Evolutionary conservation across 1,140 invertebrate species (phyloP).

Genomic region (Cylas formicarius): DNA sequence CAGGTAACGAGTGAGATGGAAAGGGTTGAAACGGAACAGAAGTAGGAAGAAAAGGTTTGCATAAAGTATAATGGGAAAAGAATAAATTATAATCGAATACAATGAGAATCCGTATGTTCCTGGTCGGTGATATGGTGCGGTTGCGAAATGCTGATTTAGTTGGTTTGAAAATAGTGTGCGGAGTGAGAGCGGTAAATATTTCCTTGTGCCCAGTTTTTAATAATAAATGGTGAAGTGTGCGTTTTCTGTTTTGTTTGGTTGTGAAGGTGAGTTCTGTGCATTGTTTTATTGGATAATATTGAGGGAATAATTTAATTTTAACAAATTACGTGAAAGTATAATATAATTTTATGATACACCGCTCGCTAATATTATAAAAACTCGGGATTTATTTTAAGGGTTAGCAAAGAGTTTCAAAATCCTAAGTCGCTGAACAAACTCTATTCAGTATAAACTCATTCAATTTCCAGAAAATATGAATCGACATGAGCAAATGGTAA

Average conservation of each 20-base stretch:
- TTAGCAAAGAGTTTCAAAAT: too few species aligned
- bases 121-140: conserved; percentile 7
- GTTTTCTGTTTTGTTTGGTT: background rate
- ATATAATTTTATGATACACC: too few species aligned
- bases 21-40: conserved; percentile 2
- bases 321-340: too few species aligned
- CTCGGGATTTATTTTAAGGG: too few species aligned
- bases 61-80: conserved; percentile 17
- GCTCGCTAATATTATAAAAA: too few species aligned
- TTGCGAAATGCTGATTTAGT: conserved; percentile 3
- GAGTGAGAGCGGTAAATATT: background rate
- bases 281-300: too few species aligned
- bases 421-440: too few species aligned
- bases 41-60: conserved; percentile 20
- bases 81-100: conserved; percentile 20
- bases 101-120: conserved; percentile 7
- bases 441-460: too few species aligned
- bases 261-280: background rate
- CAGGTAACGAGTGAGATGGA: conserved; percentile 13
- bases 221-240: background rate
- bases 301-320: too few species aligned
- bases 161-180: background rate
- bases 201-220: background rate
- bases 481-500: too few species aligned
- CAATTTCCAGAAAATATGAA: too few species aligned